Evolutionary conservation across 2,113 vertebrate genomes (phyloP), one percentile per base, ranked within the genome.

Genomic region (Heteronetta atricapilla): DNA sequence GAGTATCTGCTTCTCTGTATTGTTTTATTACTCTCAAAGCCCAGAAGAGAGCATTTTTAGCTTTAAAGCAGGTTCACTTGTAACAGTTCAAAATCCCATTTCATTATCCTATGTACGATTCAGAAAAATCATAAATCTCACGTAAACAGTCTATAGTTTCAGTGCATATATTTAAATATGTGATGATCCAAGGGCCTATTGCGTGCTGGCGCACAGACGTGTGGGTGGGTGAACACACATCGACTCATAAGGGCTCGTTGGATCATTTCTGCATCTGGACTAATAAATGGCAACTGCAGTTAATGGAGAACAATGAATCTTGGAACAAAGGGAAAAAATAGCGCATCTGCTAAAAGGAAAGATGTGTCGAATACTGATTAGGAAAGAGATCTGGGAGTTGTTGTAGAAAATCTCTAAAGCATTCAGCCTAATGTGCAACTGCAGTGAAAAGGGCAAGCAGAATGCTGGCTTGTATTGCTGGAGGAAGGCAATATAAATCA

Each of bases 351-450:
- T 92, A 55, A 85, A 97, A 82, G 92, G 73, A 68, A 97, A 95
- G 97, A 96, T 93, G 95, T 88, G 93, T 62, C 8, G 96, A 98
- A 98, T 98, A 96, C 97, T 97, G 96, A 97, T 97, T 50, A 97
- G 97, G 90, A 92, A 85, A 93, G 97, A 92, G 94, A 92, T 96
- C 96, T 96, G 97, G 97, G 93, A 97, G 96, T 96, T 98, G 96
- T 97, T 94, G 92, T 26, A 86, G 92, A 91, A 97, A 98, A 93
- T 93, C 97, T 98, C 95, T 77, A 97, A 97, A 97, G 97, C 95
- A 94, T 95, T 96, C 94, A 89, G 90, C 89, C 97, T 97, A 96
- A 97, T 95, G 89, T 94, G 93, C 73, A 73, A 92, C 87, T 46
- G 79, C 85, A 88, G 78, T 67, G 86, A 97, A 96, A 97, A 95